Percentiles rank a stretch among this genome's conserved stretches.
phyloP scores from a whole-genome alignment of 53 echinoderm and acorn worm species.

The Henricia sp. region DNA sequence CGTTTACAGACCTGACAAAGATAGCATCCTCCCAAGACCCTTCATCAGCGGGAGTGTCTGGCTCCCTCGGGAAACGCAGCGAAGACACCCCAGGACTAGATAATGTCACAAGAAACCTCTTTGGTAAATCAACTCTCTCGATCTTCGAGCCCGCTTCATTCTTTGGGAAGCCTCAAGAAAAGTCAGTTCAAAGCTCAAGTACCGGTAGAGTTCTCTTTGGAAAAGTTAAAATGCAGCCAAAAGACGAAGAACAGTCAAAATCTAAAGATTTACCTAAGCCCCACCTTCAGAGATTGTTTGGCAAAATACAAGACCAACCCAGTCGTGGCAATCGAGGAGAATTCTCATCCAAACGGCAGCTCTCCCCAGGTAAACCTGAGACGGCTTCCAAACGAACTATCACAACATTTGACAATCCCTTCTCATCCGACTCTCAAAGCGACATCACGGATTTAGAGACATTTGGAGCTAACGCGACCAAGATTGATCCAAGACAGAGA shows the following conservation, averaged over 20 bases:
- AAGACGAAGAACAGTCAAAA: background rate
- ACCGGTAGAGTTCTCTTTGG: conserved; percentile 4
- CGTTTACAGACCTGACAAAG: background rate
- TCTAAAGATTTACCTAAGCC: too few species aligned
- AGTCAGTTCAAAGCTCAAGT: background rate
- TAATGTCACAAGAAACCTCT: conserved; percentile 49
- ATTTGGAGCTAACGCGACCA: conserved; percentile 60
- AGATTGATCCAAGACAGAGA: conserved; percentile 30
- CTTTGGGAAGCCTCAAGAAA: background rate
- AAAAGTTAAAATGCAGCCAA: background rate
- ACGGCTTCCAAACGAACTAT: conserved; percentile 52
- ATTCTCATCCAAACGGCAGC: conserved; percentile 51
- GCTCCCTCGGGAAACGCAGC: background rate
- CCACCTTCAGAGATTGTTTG: background rate
- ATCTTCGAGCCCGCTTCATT: background rate
- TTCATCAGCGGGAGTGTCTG: conserved; percentile 2
- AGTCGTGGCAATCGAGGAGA: conserved; percentile 1
- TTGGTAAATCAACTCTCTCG: conserved; percentile 12
- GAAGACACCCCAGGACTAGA: conserved; percentile 37
- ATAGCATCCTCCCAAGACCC: background rate
- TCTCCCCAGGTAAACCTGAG: conserved; percentile 52
- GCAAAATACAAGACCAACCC: background rate
- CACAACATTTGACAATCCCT: conserved; percentile 55
- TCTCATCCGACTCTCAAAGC: conserved; percentile 20
- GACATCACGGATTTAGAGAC: conserved; percentile 91